Base-by-base conservation (phyloP, 2,797 vertebrate species). In the Mus caroli region DNA sequence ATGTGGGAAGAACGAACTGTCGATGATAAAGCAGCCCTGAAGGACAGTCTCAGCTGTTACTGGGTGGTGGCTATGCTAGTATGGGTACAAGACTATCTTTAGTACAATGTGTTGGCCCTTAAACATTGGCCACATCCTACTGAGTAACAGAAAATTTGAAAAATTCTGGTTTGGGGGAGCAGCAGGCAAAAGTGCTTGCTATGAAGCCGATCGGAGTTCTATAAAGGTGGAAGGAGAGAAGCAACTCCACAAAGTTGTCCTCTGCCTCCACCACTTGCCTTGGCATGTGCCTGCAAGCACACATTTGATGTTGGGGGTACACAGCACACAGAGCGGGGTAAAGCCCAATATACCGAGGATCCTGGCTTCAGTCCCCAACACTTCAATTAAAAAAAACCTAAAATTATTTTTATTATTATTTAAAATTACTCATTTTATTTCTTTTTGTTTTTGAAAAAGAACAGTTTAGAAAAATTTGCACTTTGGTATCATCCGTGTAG, bases 401-500 rank as follows among this genome's bases (percentile, higher is more conserved):
- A 31, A 62, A 37, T 90, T 52, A 73, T 52, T 52, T 90, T 94
- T 92, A 71, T 92, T 90, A 22, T 89, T 88, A 88, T 31, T 77
- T 56, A 58, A 58, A 37, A 54, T 56, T 31, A 19, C n/a, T 79
- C 56, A 67, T 86, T 87, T 37, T 46, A 73, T 85, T 69, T 71
- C 85, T 34, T 92, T 69, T 40, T 64, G 58, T 89, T 96, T 71
- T 89, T 96, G 31, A 82, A 85, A 85, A 92, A 64, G n/a, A 79
- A n/a, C 75, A 40, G 20, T 76, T 83, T 62, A 76, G 64, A 92
- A 95, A 91, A 94, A 69, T 20, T 26, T 91, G 54, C 1, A 73
- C 26, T 92, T 84, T 86, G 58, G 52, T 43, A 34, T 76, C 58
- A 50, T 50, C 50, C 50, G 58, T 34, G 69, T 62, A 76, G 7